Conservation (phyloP, 1,140 invertebrate genomes). For the Drosophila tani region DNA sequence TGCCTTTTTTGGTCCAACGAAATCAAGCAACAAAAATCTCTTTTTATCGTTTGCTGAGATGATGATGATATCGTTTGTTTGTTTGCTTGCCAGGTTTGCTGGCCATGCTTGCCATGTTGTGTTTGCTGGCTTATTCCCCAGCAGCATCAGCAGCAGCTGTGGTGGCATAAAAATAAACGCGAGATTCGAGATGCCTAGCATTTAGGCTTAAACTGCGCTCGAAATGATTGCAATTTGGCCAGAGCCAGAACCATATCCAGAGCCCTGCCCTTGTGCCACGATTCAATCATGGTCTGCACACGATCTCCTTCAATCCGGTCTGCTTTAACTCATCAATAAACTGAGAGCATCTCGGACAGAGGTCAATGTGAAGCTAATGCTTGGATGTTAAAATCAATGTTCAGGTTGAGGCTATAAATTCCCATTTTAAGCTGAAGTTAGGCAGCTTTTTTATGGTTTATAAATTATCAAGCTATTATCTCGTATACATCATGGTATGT, state of each 20-base stretch:
- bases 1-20: conserved; percentile 81
- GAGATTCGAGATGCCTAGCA: conserved; percentile 44
- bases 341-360: conserved; percentile 1
- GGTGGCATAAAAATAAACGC: conserved; percentile 66
- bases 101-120: not conserved
- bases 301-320: conserved; percentile 6
- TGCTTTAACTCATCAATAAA: conserved; percentile 28
- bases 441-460: not conserved
- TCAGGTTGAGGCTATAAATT: not conserved
- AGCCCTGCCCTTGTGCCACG: conserved; percentile 45
- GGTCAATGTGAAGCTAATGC: conserved; percentile 37
- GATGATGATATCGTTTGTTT: conserved; percentile 49
- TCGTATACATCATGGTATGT: too few relatives aligned
- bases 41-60: conserved; percentile 64
- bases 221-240: conserved; percentile 64
- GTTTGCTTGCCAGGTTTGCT: conserved; percentile 23
- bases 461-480: not conserved
- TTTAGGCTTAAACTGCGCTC: conserved; percentile 36
- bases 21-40: conserved; percentile 79
- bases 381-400: not conserved
- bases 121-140: conserved; percentile 35
- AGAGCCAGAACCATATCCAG: conserved; percentile 2
- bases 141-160: conserved; percentile 17
- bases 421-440: not conserved
- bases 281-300: conserved; percentile 29